Evolutionary conservation across 2,888 invertebrate species (phyloP).

Genomic region (Atrina japonica): DNA sequence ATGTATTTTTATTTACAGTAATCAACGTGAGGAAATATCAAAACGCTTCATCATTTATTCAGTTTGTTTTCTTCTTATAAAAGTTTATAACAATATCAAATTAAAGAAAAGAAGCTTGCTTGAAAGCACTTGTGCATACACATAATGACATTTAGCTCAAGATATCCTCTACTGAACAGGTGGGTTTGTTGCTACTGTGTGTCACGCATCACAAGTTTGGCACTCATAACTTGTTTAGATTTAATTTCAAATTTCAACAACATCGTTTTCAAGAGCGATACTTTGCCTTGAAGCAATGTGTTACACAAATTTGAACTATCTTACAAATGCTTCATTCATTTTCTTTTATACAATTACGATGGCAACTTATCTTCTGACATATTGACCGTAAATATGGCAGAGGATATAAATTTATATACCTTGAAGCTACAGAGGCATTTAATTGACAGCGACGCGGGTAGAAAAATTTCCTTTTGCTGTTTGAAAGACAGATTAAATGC

Average conservation of each 20-base stretch:
- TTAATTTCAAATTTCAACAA: slow-evolving; percentile 9
- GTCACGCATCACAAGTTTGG: neutral
- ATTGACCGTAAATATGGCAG: slow-evolving; percentile 11
- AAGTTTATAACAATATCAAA: no score
- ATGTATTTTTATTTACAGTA: no score
- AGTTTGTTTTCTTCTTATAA: no score
- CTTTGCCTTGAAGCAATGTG: neutral
- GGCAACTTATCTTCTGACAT: slow-evolving; percentile 6
- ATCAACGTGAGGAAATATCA: no score
- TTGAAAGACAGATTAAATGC: slow-evolving; percentile 8
- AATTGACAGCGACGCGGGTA: slow-evolving; percentile 22
- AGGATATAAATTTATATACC: no score
- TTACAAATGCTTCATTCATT: neutral
- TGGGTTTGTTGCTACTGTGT: no score
- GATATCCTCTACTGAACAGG: no score
- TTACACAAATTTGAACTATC: slow-evolving; percentile 1
- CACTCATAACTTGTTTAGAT: neutral
- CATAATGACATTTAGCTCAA: no score
- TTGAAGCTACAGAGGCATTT: slow-evolving; percentile 1
- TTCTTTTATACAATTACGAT: neutral
- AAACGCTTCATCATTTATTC: no score
- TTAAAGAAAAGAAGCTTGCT: no score
- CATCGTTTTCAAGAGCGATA: neutral
- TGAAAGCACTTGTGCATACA: no score
- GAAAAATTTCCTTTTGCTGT: slow-evolving; percentile 10